Conservation (phyloP, 2,888 invertebrate species). For the Luperina testacea region DNA sequence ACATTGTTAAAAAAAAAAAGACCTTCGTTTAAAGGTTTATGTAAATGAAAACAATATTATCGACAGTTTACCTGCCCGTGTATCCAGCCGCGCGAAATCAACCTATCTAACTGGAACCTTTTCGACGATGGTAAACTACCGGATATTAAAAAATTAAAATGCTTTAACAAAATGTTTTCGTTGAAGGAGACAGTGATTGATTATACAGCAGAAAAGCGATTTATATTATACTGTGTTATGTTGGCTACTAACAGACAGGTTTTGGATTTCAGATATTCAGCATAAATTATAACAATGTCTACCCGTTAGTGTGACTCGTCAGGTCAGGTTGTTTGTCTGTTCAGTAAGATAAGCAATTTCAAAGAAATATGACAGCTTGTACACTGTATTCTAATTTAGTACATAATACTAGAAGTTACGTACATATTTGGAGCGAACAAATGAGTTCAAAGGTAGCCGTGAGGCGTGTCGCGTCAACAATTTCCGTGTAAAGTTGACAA, state of each 20-base stretch:
- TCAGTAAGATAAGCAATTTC: slow-evolving; percentile 28
- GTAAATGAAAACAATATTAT: slow-evolving; percentile 3
- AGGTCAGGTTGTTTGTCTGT: slow-evolving; percentile 16
- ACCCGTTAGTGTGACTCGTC: slow-evolving; percentile 17
- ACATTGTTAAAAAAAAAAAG: background rate
- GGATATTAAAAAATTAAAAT: slow-evolving; percentile 38
- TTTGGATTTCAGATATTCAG: slow-evolving; percentile 31
- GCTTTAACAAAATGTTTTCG: slow-evolving; percentile 32
- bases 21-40: slow-evolving; percentile 3
- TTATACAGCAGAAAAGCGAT: slow-evolving; percentile 9
- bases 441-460: slow-evolving; percentile 32
- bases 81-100: slow-evolving; percentile 5
- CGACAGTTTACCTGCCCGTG: slow-evolving; percentile 4
- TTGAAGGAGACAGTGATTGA: slow-evolving; percentile 28
- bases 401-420: slow-evolving; percentile 21
- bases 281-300: slow-evolving; percentile 37
- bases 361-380: slow-evolving; percentile 37
- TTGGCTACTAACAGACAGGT: slow-evolving; percentile 28
- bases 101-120: slow-evolving; percentile 37
- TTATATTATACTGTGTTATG: slow-evolving; percentile 8
- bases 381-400: slow-evolving; percentile 28
- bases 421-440: slow-evolving; percentile 33
- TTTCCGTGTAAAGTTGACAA: slow-evolving; percentile 46
- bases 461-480: slow-evolving; percentile 20
- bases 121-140: slow-evolving; percentile 29